phyloP scores from a whole-genome alignment of 2,888 invertebrate genomes.

The Stratiomys singularior region DNA sequence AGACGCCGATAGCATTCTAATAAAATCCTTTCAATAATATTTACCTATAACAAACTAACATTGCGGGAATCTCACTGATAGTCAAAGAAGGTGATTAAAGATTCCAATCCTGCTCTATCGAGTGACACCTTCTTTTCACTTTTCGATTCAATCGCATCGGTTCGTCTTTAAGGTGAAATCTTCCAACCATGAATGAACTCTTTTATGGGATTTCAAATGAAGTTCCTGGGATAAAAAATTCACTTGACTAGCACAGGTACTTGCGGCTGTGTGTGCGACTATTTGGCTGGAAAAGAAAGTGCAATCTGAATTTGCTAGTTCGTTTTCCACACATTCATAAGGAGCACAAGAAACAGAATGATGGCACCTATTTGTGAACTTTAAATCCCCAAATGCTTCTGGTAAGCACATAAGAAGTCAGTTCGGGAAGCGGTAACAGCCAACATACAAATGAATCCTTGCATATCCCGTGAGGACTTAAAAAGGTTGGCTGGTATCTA shows the following conservation, averaged over 20 bases:
- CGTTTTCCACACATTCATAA: slow-evolving; percentile 5
- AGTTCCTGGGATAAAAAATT: slow-evolving; percentile 35
- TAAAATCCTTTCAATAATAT: too few species aligned
- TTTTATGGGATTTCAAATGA: slow-evolving; percentile 40
- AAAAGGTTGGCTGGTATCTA: too few species aligned
- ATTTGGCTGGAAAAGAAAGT: slow-evolving; percentile 25
- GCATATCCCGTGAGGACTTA: slow-evolving; percentile 12
- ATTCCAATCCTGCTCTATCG: neutral
- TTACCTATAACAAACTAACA: too few species aligned
- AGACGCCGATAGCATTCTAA: too few species aligned
- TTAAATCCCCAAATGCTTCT: slow-evolving; percentile 26
- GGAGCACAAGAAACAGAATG: neutral
- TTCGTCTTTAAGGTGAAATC: slow-evolving; percentile 19
- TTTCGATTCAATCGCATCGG: slow-evolving; percentile 11
- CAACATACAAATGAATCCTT: slow-evolving; percentile 7
- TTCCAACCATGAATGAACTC: slow-evolving; percentile 33
- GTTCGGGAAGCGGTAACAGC: neutral
- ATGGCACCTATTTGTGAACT: slow-evolving; percentile 26
- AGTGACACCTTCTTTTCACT: slow-evolving; percentile 6
- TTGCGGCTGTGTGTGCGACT: neutral
- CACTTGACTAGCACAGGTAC: slow-evolving; percentile 11
- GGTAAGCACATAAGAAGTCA: slow-evolving; percentile 23
- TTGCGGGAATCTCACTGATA: too few species aligned
- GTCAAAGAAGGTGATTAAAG: slow-evolving; percentile 6
- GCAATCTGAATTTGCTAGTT: slow-evolving; percentile 15